phyloP scores from a whole-genome alignment of 1,140 invertebrate species.

The Heliconius eleuchia region DNA sequence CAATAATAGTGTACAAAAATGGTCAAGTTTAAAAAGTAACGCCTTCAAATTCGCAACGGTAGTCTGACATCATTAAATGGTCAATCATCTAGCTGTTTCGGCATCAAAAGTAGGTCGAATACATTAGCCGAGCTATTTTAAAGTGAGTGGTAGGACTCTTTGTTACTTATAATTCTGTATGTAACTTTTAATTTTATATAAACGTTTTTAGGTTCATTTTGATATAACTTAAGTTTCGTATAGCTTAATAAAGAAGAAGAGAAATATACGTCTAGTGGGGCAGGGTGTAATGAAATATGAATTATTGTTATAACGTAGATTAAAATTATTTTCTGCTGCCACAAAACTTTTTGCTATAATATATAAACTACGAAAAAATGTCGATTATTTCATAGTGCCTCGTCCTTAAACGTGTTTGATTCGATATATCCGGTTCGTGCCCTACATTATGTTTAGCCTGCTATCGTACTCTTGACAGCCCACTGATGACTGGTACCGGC shows the following conservation, averaged over 20 bases:
- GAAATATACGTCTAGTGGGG: background rate
- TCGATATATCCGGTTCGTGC: slow-evolving; percentile 26
- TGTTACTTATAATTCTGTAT: slow-evolving; percentile 20
- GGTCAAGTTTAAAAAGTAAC: slow-evolving; percentile 23
- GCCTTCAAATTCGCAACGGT: slow-evolving; percentile 58
- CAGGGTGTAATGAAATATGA: background rate
- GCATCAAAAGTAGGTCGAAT: slow-evolving; percentile 65
- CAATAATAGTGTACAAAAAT: background rate
- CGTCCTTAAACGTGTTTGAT: slow-evolving; percentile 11
- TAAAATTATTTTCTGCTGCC: background rate
- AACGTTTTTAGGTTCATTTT: background rate
- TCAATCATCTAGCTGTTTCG: slow-evolving; percentile 69
- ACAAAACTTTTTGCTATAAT: background rate
- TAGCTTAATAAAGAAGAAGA: background rate
- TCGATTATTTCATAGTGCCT: background rate
- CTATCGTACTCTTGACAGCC: slow-evolving; percentile 44
- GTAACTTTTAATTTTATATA: background rate
- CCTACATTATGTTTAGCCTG: slow-evolving; percentile 27
- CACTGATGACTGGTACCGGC: slow-evolving; percentile 44
- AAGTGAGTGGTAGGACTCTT: slow-evolving; percentile 35
- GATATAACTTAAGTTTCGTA: background rate
- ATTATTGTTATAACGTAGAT: background rate
- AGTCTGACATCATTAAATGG: slow-evolving; percentile 72
- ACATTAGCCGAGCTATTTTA: slow-evolving; percentile 65
- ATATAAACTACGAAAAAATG: background rate